A percentile compares a stretch with the other conserved stretches of the same genome.
phyloP scores from a whole-genome alignment of 2,888 invertebrate species.

The Dicyrtoma fusca region DNA sequence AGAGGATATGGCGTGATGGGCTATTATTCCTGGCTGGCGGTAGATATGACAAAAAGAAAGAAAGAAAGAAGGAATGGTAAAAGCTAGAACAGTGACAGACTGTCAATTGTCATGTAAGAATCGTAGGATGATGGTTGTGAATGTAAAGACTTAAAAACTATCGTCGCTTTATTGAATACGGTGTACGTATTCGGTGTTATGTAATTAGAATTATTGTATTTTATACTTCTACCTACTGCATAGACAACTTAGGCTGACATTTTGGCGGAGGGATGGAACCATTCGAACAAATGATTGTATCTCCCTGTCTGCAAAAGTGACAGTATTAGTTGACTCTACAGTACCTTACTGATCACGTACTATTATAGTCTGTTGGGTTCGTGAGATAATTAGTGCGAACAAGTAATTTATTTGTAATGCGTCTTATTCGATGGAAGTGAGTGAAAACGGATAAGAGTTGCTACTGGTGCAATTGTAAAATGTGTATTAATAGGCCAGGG shows the following conservation, averaged over 20 bases:
- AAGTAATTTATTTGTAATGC: too few species aligned
- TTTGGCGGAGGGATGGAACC: too few species aligned
- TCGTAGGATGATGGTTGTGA: not conserved
- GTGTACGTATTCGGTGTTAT: not conserved
- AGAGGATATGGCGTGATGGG: slow-evolving; percentile 24
- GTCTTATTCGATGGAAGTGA: not conserved
- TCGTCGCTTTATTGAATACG: not conserved
- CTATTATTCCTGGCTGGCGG: slow-evolving; percentile 8
- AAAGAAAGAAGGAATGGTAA: slow-evolving; percentile 14
- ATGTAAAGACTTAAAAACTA: slow-evolving; percentile 12
- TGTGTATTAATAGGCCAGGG: too few species aligned
- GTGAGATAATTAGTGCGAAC: too few species aligned
- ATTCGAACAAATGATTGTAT: too few species aligned
- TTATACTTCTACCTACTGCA: too few species aligned
- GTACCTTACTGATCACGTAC: too few species aligned
- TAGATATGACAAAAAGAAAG: slow-evolving; percentile 6
- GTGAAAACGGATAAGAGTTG: slow-evolving; percentile 19
- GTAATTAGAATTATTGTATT: slow-evolving; percentile 8
- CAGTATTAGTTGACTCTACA: too few species aligned
- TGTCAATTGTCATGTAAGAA: slow-evolving; percentile 11
- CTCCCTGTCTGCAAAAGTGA: too few species aligned
- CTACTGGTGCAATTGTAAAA: slow-evolving; percentile 19
- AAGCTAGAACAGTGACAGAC: not conserved
- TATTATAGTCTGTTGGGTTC: too few species aligned
- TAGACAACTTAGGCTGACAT: too few species aligned